Evolutionary conservation across 2,888 invertebrate genomes (phyloP).

Genomic region (Drosophila mimetica): DNA sequence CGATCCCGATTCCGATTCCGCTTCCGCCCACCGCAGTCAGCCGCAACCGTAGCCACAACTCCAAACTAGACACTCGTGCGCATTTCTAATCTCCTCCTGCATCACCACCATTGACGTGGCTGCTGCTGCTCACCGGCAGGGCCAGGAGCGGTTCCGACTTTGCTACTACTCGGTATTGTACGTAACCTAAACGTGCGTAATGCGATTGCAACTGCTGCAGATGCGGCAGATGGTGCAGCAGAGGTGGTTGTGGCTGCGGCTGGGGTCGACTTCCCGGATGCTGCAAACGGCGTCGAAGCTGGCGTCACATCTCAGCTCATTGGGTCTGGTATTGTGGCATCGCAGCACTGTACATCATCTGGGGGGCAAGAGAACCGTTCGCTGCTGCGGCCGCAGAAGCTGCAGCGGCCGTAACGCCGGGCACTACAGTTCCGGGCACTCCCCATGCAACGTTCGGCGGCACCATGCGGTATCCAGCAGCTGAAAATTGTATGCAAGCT

Average conservation of each 20-base stretch:
- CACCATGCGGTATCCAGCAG: constrained; percentile 87
- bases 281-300: constrained; percentile 77
- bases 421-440: constrained; percentile 85
- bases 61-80: constrained; percentile 4
- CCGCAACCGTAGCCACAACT: constrained; percentile 28
- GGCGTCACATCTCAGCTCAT: constrained; percentile 86
- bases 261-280: constrained; percentile 65
- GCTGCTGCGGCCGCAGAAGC: constrained; percentile 84
- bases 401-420: constrained; percentile 85
- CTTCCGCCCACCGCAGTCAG: constrained; percentile 17
- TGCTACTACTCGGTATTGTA: constrained; percentile 40
- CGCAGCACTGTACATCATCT: constrained; percentile 88
- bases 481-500: constrained; percentile 43
- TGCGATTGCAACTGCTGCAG: constrained; percentile 24
- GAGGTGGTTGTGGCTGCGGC: constrained; percentile 53
- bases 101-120: constrained; percentile 11
- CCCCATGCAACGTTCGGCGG: constrained; percentile 86
- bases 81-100: constrained; percentile 6
- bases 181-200: constrained; percentile 35
- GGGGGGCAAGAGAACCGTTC: constrained; percentile 87
- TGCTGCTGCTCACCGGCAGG: constrained; percentile 31
- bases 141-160: constrained; percentile 22
- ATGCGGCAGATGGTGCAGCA: constrained; percentile 41
- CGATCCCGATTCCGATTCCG: constrained; percentile 1
- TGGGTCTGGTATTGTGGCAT: constrained; percentile 95